Percentiles rank a stretch among this genome's conserved stretches.
Evolutionary conservation across 2,888 invertebrate species (phyloP).

Genomic region (Nasonovia ribisnigri): DNA sequence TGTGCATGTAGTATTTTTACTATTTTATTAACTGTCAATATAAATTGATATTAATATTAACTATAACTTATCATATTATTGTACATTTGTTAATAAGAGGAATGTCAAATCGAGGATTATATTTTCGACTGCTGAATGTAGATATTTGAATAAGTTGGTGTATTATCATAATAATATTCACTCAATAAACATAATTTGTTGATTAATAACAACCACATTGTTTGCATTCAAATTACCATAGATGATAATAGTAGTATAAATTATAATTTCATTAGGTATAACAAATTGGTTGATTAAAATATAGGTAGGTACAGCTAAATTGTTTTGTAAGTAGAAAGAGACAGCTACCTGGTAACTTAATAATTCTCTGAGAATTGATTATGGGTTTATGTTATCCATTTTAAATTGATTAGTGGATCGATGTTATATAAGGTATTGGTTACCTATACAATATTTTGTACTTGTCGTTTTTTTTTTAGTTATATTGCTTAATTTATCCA

Average conservation of each 20-base stretch:
- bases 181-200: constrained; percentile 3
- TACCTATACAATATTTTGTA: background rate
- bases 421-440: too few relatives aligned
- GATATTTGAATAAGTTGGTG: background rate
- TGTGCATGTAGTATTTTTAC: background rate
- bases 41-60: background rate
- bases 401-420: background rate
- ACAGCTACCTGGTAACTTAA: background rate
- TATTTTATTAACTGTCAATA: background rate
- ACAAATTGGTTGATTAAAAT: background rate
- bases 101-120: background rate
- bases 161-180: background rate
- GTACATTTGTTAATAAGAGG: background rate
- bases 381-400: background rate
- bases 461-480: background rate
- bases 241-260: background rate
- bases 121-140: background rate
- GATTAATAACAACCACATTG: background rate
- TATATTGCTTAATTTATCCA: background rate
- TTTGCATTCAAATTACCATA: background rate
- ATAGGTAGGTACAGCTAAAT: background rate
- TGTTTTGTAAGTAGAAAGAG: background rate
- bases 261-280: background rate
- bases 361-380: background rate
- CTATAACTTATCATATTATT: background rate